phyloP scores from a whole-genome alignment of 1,140 invertebrate species.

The Trichonephila clavipes region DNA sequence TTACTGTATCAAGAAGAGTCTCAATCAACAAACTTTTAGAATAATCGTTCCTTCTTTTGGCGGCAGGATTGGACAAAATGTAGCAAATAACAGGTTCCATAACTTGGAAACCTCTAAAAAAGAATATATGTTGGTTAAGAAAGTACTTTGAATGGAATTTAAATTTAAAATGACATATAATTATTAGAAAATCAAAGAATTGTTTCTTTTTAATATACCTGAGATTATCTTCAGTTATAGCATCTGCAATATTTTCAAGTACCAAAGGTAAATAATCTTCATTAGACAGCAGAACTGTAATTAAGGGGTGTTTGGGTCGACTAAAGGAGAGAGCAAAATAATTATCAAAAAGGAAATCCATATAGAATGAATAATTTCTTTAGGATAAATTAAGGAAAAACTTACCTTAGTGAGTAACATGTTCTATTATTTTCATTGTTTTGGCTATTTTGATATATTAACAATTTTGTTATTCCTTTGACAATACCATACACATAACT shows the following conservation, averaged over 20 bases:
- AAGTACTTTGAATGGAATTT: background rate
- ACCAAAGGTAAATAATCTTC: conserved; percentile 64
- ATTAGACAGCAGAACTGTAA: conserved; percentile 34
- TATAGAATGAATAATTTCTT: background rate
- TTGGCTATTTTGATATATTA: conserved; percentile 23
- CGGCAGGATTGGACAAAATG: conserved; percentile 54
- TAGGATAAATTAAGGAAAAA: background rate
- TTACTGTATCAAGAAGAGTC: conserved; percentile 41
- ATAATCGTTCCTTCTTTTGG: conserved; percentile 1
- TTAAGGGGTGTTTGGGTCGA: conserved; percentile 58
- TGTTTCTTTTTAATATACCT: background rate
- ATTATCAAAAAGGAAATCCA: background rate
- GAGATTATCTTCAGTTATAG: conserved; percentile 16
- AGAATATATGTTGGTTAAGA: background rate
- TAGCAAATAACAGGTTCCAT: conserved; percentile 72
- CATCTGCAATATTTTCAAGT: conserved; percentile 68
- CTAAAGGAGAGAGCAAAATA: conserved; percentile 15
- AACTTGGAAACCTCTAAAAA: conserved; percentile 47
- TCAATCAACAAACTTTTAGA: conserved; percentile 55
- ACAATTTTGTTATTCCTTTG: conserved; percentile 34
- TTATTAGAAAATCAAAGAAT: background rate
- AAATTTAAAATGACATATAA: background rate
- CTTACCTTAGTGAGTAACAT: conserved; percentile 55
- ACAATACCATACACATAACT: conserved; percentile 53
- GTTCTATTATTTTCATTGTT: background rate